Evolutionary conservation across 2,113 vertebrate genomes (phyloP), one percentile per base, ranked within the genome.

Genomic region (Hippocampus guttulatus): DNA sequence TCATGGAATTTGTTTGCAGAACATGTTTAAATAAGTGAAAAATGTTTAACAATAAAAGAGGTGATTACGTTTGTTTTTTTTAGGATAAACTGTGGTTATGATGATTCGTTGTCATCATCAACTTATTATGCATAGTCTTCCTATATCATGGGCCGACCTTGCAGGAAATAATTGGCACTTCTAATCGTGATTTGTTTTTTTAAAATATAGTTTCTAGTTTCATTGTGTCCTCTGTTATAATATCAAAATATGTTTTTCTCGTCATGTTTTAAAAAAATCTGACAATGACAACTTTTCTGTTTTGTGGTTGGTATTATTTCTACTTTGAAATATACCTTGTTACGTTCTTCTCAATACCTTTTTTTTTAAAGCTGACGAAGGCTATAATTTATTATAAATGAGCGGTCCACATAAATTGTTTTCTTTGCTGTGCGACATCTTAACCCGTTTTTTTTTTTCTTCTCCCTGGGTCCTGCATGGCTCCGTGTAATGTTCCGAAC

Each of bases 401-500:
- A 27, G 5, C 11, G 5, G 5, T 0, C 55, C 2, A 27, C 14
- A 58, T 27, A 58, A 58, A 27, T 20, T 15, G 10, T 61, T 61
- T 61, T 61, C 30, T 33, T 61, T 61, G 6, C 58, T 33, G 15
- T 61, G 27, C 18, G 58, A 61, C 27, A 16, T 15, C 33, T 33
- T 33, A 33, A 16, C 58, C 27, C 58, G 27, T 43, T 63, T 63
- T 63, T 40, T 2, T 33, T 33, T 20, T 3, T 1, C 21, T 7
- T 16, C 11, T 62, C 20, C 30, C 7, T 0, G 16, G 15, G 16
- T 51, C 47, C 7, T 45, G 43, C 43, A 45, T 12, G 43, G 21
- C 20, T 60, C 14, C 18, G 61, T 41, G 38, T 33, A 38, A 27
- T 38, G 75, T 84, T 79, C 86, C 57, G 81, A 68, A 76, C 81